phyloP scores from a whole-genome alignment of 2,113 vertebrate genomes.

The Neomonachus schauinslandi region DNA sequence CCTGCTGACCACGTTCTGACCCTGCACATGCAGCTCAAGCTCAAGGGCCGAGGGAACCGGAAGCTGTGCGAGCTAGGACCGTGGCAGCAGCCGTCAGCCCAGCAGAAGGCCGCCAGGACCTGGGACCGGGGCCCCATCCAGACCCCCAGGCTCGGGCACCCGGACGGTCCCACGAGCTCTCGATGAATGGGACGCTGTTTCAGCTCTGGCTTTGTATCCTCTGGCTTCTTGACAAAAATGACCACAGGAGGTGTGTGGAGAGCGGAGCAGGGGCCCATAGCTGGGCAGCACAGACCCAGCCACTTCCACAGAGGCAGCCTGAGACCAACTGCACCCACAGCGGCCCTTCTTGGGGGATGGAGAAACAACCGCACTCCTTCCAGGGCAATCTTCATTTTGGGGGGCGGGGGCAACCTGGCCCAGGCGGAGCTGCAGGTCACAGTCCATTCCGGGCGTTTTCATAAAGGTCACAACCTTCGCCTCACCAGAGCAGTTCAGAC shows the following conservation, averaged over 20 bases:
- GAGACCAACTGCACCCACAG: background rate
- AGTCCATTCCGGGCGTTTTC: background rate
- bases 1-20: background rate
- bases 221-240: background rate
- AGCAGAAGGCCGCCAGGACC: background rate
- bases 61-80: background rate
- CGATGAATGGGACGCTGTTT: accelerated
- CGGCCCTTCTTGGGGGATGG: accelerated
- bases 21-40: background rate
- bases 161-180: background rate
- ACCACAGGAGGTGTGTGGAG: background rate
- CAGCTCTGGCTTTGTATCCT: background rate
- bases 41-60: background rate
- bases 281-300: background rate
- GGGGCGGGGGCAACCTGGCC: background rate
- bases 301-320: background rate
- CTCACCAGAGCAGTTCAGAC: background rate
- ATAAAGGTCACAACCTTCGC: background rate
- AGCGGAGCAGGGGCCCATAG: background rate
- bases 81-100: background rate
- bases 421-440: background rate
- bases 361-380: background rate
- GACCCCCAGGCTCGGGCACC: background rate
- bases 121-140: background rate
- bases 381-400: background rate